Evolutionary conservation across 2,888 invertebrate genomes (phyloP), one percentile per base, ranked within the genome.

Genomic region (Mycalesis mineus): DNA sequence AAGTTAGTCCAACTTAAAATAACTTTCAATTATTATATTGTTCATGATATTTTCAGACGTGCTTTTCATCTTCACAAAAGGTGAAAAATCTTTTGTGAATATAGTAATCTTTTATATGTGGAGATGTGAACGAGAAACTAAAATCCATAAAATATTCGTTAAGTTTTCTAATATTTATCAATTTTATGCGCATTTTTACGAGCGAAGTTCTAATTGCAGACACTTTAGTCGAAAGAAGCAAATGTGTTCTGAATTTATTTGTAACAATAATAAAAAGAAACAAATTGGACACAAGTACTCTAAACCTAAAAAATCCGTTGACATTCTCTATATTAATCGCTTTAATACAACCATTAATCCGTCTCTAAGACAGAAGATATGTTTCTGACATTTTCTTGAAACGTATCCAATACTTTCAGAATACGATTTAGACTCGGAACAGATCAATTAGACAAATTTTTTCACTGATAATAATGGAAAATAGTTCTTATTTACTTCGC

Each of bases 381-480:
- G 41, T 49, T 45, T 51, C 56, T 55, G 60, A 60, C 47, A 57
- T 58, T 64, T 54, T 58, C 53, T 65, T 74, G 76, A 71, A 66
- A 39, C 31, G 3, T 31, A 29, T 68, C 74, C 74, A 75, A 68
- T 29, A 51, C 28, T 39, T 36, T 49, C 48, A 9, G 7, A 8
- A 49, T 28, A 28, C 13, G 36, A 22, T 22, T 33, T 7, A 37
- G 37, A 22, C 3, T 48, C 37, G 11, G 15, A 3, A 2, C 47
- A 33, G 47, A 47, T 14, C 14, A 33, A 9, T 1, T 11, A 15
- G 14, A 31, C 8, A 11, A 13, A 8, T 47, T 33, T 31, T 31
- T 14, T 4, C 2, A 40, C 8, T 11, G 14, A 14, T 33, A 14
- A 14, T 5, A 47, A 17, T 31, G 15, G 7, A 15, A 47, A 31